Percentiles rank a stretch among this genome's conserved stretches.
Evolutionary conservation across 2,113 vertebrate genomes (phyloP).

Genomic region (Sinosuthora webbiana): DNA sequence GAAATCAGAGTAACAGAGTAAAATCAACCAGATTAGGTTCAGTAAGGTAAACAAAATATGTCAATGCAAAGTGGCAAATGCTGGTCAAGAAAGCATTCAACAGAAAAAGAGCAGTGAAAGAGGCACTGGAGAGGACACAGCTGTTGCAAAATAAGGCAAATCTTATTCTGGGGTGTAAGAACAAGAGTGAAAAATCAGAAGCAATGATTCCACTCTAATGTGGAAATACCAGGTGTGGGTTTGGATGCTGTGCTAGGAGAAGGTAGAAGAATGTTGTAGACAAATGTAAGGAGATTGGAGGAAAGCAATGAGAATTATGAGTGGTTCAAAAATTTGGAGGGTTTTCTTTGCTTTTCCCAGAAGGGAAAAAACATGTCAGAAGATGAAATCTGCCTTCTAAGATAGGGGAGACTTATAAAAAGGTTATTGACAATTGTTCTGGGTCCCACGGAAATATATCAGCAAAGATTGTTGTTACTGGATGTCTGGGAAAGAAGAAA

Average conservation of each 20-base stretch:
- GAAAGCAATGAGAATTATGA: neutral
- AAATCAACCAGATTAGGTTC: neutral
- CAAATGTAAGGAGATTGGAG: neutral
- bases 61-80: neutral
- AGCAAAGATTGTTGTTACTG: neutral
- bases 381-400: neutral
- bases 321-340: neutral
- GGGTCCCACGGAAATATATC: neutral
- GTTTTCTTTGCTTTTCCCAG: neutral
- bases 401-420: neutral
- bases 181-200: neutral
- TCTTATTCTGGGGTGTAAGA: neutral
- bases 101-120: neutral
- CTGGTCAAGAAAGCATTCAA: neutral
- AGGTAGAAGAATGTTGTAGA: neutral
- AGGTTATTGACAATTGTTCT: neutral
- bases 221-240: neutral
- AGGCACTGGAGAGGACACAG: neutral
- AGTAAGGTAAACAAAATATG: neutral
- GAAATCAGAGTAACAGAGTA: neutral
- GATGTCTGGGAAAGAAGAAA: neutral
- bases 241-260: neutral
- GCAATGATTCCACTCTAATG: neutral
- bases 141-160: neutral
- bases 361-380: neutral